Evolutionary conservation across 2,797 vertebrate genomes (phyloP).

Genomic region (Onychomys torridus): DNA sequence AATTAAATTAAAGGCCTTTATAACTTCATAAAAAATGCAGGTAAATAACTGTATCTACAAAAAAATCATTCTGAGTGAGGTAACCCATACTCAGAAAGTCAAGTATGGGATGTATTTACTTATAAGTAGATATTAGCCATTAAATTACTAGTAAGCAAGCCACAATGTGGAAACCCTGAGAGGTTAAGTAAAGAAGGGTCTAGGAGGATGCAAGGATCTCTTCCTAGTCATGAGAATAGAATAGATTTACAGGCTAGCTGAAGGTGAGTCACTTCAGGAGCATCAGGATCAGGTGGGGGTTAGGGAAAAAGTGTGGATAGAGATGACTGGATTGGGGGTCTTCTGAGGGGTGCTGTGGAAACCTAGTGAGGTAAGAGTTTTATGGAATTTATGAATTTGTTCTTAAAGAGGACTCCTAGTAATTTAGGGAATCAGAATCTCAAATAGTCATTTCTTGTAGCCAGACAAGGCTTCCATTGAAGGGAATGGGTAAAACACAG

Average conservation of each 20-base stretch:
- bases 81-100: background rate
- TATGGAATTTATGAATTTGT: background rate
- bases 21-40: background rate
- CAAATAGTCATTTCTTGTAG: background rate
- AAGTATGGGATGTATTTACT: background rate
- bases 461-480: background rate
- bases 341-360: too few species aligned
- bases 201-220: background rate
- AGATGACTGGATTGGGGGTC: background rate
- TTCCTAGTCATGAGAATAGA: background rate
- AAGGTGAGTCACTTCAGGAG: background rate
- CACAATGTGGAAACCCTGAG: too few species aligned
- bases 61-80: background rate
- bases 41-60: background rate
- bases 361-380: background rate
- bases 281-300: too few species aligned
- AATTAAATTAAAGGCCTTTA: too few species aligned
- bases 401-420: background rate
- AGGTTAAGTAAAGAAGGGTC: background rate
- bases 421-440: too few species aligned
- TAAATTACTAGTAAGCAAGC: background rate
- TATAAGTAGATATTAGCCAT: background rate
- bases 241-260: background rate
- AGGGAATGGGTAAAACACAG: background rate
- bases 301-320: background rate